These are phyloP conservation scores for Arenaria interpres DNA, from an alignment of 2,113 vertebrate genomes.

Conservation along the genomic window DNA sequence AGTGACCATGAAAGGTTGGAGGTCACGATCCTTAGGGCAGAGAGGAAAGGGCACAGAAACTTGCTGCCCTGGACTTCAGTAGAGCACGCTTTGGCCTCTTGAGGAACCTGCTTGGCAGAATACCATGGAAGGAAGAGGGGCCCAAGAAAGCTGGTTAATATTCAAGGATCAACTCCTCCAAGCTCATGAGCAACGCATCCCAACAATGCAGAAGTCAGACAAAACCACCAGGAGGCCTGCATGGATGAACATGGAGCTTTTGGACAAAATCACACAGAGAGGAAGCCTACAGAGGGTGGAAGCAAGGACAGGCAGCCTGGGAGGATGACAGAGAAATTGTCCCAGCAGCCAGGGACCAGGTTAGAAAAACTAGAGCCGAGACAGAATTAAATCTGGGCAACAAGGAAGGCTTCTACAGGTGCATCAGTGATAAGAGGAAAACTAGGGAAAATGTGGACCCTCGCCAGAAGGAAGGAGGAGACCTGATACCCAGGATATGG, in stretches of 20 bases:
- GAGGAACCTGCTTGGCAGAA: background rate
- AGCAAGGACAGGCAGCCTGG: background rate
- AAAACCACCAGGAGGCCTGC: background rate
- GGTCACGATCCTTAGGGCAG: background rate
- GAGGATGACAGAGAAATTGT: background rate
- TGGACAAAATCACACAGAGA: background rate
- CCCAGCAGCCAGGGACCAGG: background rate
- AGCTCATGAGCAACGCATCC: background rate
- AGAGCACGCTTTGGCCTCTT: background rate
- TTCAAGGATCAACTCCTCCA: background rate
- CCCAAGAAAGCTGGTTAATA: background rate
- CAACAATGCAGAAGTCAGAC: background rate
- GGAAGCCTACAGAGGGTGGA: background rate
- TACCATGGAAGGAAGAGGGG: background rate
- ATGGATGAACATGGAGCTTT: background rate
- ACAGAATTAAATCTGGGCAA: background rate
- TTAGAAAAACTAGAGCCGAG: background rate
- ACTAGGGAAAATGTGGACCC: no score
- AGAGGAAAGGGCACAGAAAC: background rate
- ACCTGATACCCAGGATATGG: no score
- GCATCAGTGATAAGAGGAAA: no score
- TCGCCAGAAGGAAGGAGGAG: no score
- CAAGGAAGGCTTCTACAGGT: background rate
- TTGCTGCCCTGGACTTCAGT: background rate
- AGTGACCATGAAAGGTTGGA: background rate